Evolutionary conservation across 2,888 invertebrate genomes (phyloP).

Genomic region (Molorchus minor): DNA sequence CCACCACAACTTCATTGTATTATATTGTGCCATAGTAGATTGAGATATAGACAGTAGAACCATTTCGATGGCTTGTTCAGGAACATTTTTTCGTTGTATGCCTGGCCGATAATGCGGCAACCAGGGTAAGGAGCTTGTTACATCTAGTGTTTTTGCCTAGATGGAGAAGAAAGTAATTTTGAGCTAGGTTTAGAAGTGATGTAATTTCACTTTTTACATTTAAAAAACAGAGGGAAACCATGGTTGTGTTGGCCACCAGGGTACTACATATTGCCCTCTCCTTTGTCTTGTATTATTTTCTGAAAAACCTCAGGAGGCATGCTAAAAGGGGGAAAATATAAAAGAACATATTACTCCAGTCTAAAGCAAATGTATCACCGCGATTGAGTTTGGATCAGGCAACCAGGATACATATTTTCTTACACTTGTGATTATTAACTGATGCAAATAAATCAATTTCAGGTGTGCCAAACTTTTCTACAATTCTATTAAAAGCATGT

Average conservation of each 20-base stretch:
- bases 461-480: slow-evolving; percentile 14
- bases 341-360: slow-evolving; percentile 6
- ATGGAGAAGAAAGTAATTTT: not conserved
- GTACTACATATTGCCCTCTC: not conserved
- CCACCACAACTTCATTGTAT: not conserved
- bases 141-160: not conserved
- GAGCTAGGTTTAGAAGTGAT: not conserved
- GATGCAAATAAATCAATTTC: slow-evolving; percentile 47
- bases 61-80: not conserved
- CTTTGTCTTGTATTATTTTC: not conserved
- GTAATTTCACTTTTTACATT: not conserved
- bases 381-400: not conserved
- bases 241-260: slow-evolving; percentile 2
- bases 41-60: not conserved
- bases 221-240: not conserved
- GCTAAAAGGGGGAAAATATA: slow-evolving; percentile 1
- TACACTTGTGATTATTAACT: slow-evolving; percentile 43
- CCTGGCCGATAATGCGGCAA: slow-evolving; percentile 1
- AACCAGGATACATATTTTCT: not conserved
- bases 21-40: slow-evolving; percentile 2
- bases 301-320: not conserved
- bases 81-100: not conserved
- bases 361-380: not conserved
- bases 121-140: not conserved
- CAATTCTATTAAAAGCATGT: slow-evolving; percentile 17